Percentiles rank a stretch among this genome's conserved stretches.
Conservation (phyloP, 2,797 vertebrate species). For the Florisuga fusca region DNA sequence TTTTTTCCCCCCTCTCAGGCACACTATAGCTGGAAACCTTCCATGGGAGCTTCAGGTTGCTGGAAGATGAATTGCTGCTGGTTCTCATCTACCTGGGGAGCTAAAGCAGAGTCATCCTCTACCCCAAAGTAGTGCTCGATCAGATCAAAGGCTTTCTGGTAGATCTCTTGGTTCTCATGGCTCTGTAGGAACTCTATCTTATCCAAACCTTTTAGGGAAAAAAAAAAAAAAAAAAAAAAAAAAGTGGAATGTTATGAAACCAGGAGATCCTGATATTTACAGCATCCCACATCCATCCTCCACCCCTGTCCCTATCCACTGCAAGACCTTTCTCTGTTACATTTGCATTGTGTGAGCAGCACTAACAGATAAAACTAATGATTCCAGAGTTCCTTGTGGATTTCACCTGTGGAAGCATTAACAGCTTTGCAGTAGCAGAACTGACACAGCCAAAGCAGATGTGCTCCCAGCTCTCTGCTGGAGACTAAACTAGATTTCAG, state of each 20-base stretch:
- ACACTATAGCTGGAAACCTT: slow-evolving; percentile 98
- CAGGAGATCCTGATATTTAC: not conserved
- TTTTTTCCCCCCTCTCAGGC: not conserved
- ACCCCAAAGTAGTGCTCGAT: slow-evolving; percentile 98
- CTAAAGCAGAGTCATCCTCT: slow-evolving; percentile 91
- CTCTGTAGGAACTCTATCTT: slow-evolving; percentile 99
- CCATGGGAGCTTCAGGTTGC: slow-evolving; percentile 96
- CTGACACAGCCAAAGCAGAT: not conserved
- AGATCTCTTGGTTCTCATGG: slow-evolving; percentile 99
- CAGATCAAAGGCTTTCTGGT: slow-evolving; percentile 98
- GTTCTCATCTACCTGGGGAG: slow-evolving; percentile 93
- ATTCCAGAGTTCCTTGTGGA: not conserved
- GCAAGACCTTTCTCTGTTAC: not conserved
- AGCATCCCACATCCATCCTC: too few relatives aligned
- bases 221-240: not conserved
- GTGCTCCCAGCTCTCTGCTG: not conserved
- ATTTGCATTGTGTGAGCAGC: not conserved
- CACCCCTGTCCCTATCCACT: accelerated
- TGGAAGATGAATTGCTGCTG: slow-evolving; percentile 99
- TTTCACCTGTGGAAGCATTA: not conserved
- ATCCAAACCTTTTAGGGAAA: slow-evolving; percentile 86
- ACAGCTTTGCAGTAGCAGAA: not conserved
- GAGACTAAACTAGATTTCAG: not conserved
- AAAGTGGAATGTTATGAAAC: accelerated
- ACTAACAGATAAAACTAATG: not conserved